phyloP scores from a whole-genome alignment of 1,140 invertebrate genomes.

The Heliconius nattereri region DNA sequence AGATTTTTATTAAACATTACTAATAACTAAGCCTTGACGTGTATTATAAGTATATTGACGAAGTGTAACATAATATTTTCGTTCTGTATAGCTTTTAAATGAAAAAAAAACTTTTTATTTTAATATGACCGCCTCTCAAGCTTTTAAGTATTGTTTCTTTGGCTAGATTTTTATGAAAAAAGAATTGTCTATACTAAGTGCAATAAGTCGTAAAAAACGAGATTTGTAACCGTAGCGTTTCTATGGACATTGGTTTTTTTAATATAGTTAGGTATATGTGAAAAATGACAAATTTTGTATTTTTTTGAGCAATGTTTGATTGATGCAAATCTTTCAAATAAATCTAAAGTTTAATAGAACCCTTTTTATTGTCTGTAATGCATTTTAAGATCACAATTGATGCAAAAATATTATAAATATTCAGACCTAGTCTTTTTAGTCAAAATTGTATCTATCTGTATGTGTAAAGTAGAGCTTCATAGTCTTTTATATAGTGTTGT shows the following conservation, averaged over 20 bases:
- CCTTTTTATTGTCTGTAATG: background rate
- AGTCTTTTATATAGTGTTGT: background rate
- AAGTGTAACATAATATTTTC: conserved; percentile 4
- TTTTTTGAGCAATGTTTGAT: background rate
- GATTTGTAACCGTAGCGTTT: background rate
- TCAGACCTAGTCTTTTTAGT: conserved; percentile 24
- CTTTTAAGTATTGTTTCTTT: background rate
- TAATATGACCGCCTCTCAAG: background rate
- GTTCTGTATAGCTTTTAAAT: background rate
- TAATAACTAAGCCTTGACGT: background rate
- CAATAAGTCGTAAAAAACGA: background rate
- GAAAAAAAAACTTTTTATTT: background rate
- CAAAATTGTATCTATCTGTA: background rate
- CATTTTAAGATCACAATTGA: background rate
- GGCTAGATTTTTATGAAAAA: background rate
- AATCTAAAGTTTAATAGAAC: background rate
- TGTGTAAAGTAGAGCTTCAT: background rate
- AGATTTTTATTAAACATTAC: conserved; percentile 23
- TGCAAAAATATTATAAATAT: conserved; percentile 14
- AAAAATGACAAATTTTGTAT: background rate
- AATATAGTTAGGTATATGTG: background rate
- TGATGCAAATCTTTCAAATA: background rate
- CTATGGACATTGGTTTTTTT: background rate
- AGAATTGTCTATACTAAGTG: background rate
- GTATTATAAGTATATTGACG: conserved; percentile 3